A percentile compares a stretch with the other conserved stretches of the same genome.
Conservation (phyloP, 2,797 vertebrate species). For the Lagorchestes hirsutus region DNA sequence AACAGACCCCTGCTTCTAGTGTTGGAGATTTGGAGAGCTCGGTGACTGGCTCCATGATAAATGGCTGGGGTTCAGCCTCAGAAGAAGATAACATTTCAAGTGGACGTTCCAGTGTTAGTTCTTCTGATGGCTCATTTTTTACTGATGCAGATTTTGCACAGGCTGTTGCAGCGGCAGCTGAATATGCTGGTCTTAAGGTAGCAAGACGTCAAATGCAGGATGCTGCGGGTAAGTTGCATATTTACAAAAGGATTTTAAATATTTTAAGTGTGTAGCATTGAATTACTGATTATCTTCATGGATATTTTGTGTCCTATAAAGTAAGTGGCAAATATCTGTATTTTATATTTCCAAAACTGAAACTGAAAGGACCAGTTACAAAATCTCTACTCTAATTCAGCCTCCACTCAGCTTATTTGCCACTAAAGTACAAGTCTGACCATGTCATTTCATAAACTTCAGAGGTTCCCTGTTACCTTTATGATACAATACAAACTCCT, state of each 20-base stretch:
- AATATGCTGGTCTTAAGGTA: conserved; percentile 95
- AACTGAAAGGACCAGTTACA: not conserved
- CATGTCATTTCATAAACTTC: not conserved
- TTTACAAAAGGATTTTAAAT: not conserved
- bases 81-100: conserved; percentile 99
- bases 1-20: conserved; percentile 98
- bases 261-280: fast-evolving
- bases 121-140: conserved; percentile 98
- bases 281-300: not conserved
- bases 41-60: conserved; percentile 99
- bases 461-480: not conserved
- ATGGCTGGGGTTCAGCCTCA: conserved; percentile 98
- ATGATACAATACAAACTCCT: not conserved
- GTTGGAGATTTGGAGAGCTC: conserved; percentile 98
- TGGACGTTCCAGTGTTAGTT: conserved; percentile 97
- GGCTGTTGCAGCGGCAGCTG: conserved; percentile 96
- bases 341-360: not conserved
- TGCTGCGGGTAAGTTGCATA: conserved; percentile 79
- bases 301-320: not conserved
- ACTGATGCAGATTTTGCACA: conserved; percentile 98
- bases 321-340: not conserved
- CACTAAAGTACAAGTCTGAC: not conserved
- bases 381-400: not conserved
- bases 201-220: conserved; percentile 92
- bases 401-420: not conserved